Conservation (phyloP, 2,797 vertebrate genomes). For the Emydoidea blandingii region DNA sequence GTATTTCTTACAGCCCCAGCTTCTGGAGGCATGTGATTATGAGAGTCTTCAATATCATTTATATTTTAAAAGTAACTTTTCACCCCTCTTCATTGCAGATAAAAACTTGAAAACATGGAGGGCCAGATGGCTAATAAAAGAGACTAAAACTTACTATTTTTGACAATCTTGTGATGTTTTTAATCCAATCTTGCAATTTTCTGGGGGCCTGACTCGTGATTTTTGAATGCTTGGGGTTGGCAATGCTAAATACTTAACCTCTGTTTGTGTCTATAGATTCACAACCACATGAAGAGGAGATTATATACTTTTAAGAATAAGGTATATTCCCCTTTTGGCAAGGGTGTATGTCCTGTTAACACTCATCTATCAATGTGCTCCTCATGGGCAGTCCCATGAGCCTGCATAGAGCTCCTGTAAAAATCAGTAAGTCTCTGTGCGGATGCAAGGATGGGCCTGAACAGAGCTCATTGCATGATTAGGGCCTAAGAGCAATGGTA, state of each 20-base stretch:
- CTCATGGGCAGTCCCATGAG: neutral
- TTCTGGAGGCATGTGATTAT: neutral
- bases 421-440: neutral
- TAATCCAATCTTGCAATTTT: neutral
- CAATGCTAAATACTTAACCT: neutral
- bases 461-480: neutral
- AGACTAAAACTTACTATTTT: neutral
- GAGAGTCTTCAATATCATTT: neutral
- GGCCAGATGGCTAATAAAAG: slow-evolving; percentile 10
- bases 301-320: neutral
- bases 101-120: neutral
- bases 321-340: neutral
- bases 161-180: neutral
- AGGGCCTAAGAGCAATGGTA: neutral
- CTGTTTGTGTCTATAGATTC: slow-evolving; percentile 12
- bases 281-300: slow-evolving; percentile 40
- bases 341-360: neutral
- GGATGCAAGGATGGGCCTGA: neutral
- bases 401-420: neutral
- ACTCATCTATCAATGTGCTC: neutral
- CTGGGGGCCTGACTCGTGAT: neutral
- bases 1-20: neutral
- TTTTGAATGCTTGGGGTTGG: neutral
- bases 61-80: neutral
- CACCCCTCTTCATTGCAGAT: neutral